Evolutionary conservation across 2,113 vertebrate genomes (phyloP), one percentile per base, ranked within the genome.

Genomic region (Muntiacus muntjak): DNA sequence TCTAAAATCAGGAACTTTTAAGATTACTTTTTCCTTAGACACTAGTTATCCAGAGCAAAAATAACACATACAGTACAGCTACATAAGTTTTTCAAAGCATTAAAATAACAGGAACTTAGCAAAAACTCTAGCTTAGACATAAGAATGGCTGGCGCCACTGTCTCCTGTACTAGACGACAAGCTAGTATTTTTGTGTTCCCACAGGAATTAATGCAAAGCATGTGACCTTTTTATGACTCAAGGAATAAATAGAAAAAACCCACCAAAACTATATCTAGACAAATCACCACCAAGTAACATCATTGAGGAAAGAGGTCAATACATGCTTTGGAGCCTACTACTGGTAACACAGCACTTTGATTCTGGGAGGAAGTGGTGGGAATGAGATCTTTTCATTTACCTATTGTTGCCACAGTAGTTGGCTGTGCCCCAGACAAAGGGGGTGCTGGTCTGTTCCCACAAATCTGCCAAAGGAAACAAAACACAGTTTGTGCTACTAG

Each of bases 361-460:
- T 93, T 89, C 90, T 54, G 85, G 55, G 47, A 95, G 57, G 47
- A 25, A 84, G 17, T 40, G 50, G 67, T 92, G 52, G 47, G 55
- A 96, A 82, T 23, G 19, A 94, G 36, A 84, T 23, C 15, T 50
- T 88, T 96, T 84, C 36, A 92, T 55, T 97, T 98, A 98, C 98
- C 97, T 98, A 95, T 95, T 98, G 74, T 98, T 98, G 89, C 82
- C 74, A 86, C 76, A 88, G 95, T 93, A 96, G 91, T 52, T 91
- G 94, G 87, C 90, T 88, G 96, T 97, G 55, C 98, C 98, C 98
- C 98, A 98, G 91, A 98, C 88, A 95, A 98, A 98, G n/a, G 95
- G 89, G 74, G 98, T 96, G 81, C 95, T 97, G n/a, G 97, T 97
- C 12, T 98, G 95, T 82, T 98, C 97, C 95, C 91, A 97, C 81